A percentile compares a stretch with the other conserved stretches of the same genome.
Evolutionary conservation across 2,113 vertebrate genomes (phyloP).

Genomic region (Columba livia): DNA sequence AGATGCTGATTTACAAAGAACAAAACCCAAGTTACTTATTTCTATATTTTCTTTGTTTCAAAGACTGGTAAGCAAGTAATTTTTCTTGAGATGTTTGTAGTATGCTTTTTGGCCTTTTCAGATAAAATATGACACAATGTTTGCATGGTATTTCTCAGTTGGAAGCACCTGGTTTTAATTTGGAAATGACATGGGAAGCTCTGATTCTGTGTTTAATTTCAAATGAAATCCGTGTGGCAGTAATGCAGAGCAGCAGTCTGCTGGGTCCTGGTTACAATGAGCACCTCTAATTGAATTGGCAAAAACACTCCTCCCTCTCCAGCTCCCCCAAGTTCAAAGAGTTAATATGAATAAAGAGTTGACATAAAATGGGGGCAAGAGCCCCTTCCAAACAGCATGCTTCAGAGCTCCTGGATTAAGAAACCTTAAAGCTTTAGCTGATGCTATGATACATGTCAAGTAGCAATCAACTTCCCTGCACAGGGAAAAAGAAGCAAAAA

Average conservation of each 20-base stretch:
- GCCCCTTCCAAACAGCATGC: background rate
- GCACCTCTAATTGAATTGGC: constrained; percentile 34
- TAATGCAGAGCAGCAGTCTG: constrained; percentile 25
- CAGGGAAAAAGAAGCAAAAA: background rate
- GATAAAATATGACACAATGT: background rate
- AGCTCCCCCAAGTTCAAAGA: background rate
- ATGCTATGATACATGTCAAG: background rate
- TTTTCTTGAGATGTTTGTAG: background rate
- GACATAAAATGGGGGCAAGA: background rate
- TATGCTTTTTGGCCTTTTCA: background rate
- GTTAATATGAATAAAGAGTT: constrained; percentile 2
- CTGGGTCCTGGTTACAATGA: background rate
- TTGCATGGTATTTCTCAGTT: constrained; percentile 13
- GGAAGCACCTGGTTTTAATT: constrained; percentile 55
- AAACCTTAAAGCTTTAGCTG: background rate
- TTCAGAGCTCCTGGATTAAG: background rate
- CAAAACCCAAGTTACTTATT: background rate
- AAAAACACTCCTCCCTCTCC: background rate
- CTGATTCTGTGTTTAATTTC: constrained; percentile 43
- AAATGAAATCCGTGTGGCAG: constrained; percentile 44
- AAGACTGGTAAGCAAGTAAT: background rate
- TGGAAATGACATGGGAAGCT: constrained; percentile 30
- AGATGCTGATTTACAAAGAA: background rate
- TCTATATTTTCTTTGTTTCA: background rate
- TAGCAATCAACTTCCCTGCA: background rate